phyloP scores from a whole-genome alignment of 2,888 invertebrate species.

The Saturnia pavonia region DNA sequence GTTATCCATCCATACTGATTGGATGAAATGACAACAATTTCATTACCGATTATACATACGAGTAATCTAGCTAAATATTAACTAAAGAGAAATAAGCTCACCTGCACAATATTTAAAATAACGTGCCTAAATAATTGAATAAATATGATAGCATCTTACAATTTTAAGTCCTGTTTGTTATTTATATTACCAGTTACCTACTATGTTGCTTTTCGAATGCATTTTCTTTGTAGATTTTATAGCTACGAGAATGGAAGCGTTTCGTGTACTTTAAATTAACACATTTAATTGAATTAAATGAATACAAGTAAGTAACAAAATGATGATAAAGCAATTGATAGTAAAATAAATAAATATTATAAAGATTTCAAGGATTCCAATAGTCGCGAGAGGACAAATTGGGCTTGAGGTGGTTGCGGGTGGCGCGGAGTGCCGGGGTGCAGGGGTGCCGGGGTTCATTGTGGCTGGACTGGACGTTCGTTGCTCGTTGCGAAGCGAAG shows the following conservation, averaged over 20 bases:
- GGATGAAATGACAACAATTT: background rate
- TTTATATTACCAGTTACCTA: background rate
- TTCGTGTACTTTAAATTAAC: background rate
- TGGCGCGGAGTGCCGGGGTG: constrained; percentile 33
- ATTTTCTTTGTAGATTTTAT: background rate
- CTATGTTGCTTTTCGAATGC: background rate
- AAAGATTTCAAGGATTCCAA: constrained; percentile 25
- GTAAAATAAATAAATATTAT: background rate
- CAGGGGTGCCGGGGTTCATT: constrained; percentile 24
- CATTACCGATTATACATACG: background rate
- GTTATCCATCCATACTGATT: background rate
- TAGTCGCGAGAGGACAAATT: constrained; percentile 20
- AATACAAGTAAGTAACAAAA: background rate
- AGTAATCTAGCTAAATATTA: background rate
- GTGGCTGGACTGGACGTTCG: constrained; percentile 30
- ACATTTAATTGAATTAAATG: background rate
- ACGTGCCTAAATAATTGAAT: background rate
- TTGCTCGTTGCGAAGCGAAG: constrained; percentile 37
- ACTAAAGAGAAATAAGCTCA: background rate
- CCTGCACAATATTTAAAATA: background rate
- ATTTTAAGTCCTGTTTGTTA: background rate
- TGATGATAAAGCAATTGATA: background rate
- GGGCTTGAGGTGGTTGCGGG: constrained; percentile 38
- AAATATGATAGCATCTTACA: background rate
- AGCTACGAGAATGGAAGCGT: background rate